phyloP scores from a whole-genome alignment of 2,888 invertebrate genomes.

The Diogma glabrata region DNA sequence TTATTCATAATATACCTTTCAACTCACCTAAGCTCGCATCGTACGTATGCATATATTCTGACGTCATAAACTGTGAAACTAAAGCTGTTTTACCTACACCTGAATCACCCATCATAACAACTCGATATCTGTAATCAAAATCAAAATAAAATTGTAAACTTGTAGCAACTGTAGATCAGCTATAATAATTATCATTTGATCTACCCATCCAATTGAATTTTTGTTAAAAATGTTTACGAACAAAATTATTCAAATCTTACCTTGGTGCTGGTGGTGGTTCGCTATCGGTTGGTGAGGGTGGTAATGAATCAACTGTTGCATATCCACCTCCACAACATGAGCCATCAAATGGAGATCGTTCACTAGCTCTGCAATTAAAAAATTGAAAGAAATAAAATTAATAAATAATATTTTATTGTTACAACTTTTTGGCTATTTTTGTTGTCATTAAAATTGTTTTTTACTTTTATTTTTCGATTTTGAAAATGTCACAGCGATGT shows the following conservation, averaged over 20 bases:
- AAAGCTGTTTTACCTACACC: slow-evolving; percentile 86
- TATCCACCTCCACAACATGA: slow-evolving; percentile 75
- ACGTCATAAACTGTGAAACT: slow-evolving; percentile 88
- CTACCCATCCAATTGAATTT: no score
- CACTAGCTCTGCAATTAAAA: slow-evolving; percentile 52
- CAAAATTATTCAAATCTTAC: slow-evolving; percentile 15
- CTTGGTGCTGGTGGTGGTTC: slow-evolving; percentile 42
- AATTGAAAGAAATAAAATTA: background rate
- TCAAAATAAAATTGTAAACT: background rate
- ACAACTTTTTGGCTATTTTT: no score
- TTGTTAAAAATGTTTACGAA: background rate
- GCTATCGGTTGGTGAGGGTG: slow-evolving; percentile 59
- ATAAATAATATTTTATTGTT: no score
- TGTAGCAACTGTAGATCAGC: no score
- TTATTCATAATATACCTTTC: slow-evolving; percentile 7
- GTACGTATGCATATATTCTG: slow-evolving; percentile 91
- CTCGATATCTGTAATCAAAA: slow-evolving; percentile 53
- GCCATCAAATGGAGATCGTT: slow-evolving; percentile 75
- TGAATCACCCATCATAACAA: slow-evolving; percentile 70
- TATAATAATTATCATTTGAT: no score
- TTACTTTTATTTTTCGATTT: no score
- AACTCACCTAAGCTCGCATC: slow-evolving; percentile 77
- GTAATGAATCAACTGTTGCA: slow-evolving; percentile 64
- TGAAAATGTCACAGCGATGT: no score
- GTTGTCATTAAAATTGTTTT: no score